These are phyloP conservation scores for Sylvietta virens DNA, from an alignment of 2,113 vertebrate species.

Conservation along the genomic window DNA sequence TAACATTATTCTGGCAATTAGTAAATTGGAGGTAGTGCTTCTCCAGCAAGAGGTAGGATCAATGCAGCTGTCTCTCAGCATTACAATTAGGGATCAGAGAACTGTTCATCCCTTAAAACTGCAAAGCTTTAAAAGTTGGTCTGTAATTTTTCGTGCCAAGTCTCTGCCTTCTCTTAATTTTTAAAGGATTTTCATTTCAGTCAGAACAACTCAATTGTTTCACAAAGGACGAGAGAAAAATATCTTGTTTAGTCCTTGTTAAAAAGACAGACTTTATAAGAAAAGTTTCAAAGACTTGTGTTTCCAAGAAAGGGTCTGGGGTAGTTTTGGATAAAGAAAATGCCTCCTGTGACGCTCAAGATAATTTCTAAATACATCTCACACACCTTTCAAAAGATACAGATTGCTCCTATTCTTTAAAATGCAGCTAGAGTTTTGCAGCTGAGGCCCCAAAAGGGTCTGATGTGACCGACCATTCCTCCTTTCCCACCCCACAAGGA, in stretches of 20 bases:
- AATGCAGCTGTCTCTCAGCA: background rate
- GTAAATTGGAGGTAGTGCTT: background rate
- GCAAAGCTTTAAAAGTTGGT: background rate
- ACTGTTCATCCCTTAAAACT: background rate
- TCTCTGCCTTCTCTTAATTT: background rate
- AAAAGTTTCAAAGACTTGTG: background rate
- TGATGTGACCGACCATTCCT: background rate
- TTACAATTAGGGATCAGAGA: background rate
- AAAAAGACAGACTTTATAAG: background rate
- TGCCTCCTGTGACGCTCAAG: background rate
- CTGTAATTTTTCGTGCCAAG: background rate
- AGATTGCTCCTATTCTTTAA: background rate
- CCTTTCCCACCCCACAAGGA: background rate
- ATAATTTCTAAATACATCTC: background rate
- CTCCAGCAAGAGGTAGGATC: background rate
- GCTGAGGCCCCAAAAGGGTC: background rate
- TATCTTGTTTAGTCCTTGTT: background rate
- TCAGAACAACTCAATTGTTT: background rate
- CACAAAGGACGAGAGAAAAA: background rate
- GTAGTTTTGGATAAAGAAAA: background rate
- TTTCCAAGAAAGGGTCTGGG: background rate
- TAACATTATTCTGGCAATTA: background rate
- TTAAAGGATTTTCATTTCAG: background rate
- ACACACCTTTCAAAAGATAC: background rate
- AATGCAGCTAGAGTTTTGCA: background rate